Percentiles rank a stretch among this genome's conserved stretches.
Conservation (phyloP, 2,888 invertebrate species). For the Bombyx huttoni region DNA sequence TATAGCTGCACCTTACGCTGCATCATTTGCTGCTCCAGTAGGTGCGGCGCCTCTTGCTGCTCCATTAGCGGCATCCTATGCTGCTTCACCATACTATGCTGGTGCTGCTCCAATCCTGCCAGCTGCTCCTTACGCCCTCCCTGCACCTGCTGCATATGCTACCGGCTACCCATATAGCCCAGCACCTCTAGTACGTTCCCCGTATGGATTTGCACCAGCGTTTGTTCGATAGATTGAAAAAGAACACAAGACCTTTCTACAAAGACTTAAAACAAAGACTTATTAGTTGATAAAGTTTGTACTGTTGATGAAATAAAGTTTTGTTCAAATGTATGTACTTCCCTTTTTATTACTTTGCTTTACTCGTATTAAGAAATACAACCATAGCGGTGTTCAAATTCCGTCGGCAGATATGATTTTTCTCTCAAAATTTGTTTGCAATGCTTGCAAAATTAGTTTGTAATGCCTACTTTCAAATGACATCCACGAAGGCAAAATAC, state of each 20-base stretch:
- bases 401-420: too few species aligned
- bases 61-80: slow-evolving; percentile 19
- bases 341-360: not conserved
- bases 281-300: slow-evolving; percentile 14
- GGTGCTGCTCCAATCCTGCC: slow-evolving; percentile 13
- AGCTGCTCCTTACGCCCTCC: slow-evolving; percentile 12
- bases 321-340: not conserved
- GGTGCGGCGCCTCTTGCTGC: slow-evolving; percentile 17
- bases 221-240: slow-evolving; percentile 60
- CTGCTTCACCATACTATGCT: slow-evolving; percentile 12
- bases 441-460: too few species aligned
- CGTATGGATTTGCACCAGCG: slow-evolving; percentile 45
- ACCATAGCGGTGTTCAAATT: too few species aligned
- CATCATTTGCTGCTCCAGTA: slow-evolving; percentile 18
- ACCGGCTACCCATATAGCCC: slow-evolving; percentile 21
- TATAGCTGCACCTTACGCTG: slow-evolving; percentile 12
- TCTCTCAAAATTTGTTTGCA: too few species aligned
- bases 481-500: too few species aligned
- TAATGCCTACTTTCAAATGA: too few species aligned
- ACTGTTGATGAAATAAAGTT: slow-evolving; percentile 9
- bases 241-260: slow-evolving; percentile 50
- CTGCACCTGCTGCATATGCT: slow-evolving; percentile 23
- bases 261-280: slow-evolving; percentile 29
- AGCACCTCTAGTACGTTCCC: slow-evolving; percentile 32
- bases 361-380: not conserved